A percentile compares a stretch with the other conserved stretches of the same genome.
phyloP scores from a whole-genome alignment of 2,797 vertebrate species.

The Muscicapa comitata region DNA sequence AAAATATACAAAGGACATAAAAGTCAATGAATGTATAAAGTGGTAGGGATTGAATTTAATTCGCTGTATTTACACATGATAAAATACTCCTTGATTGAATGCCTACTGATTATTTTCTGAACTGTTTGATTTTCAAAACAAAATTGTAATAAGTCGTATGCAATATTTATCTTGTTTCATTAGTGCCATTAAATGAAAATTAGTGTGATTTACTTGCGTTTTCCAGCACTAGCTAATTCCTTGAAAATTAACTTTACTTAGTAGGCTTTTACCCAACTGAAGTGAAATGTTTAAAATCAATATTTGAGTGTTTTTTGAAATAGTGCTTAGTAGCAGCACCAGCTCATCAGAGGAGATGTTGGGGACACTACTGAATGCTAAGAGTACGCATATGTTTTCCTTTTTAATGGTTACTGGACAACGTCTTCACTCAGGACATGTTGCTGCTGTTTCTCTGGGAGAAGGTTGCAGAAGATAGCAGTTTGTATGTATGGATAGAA shows the following conservation, averaged over 20 bases:
- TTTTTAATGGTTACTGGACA: not conserved
- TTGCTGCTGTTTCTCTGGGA: not conserved
- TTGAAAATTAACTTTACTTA: slow-evolving; percentile 66
- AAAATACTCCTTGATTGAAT: slow-evolving; percentile 35
- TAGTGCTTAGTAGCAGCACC: slow-evolving; percentile 29
- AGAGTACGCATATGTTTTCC: not conserved
- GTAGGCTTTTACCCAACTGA: slow-evolving; percentile 49
- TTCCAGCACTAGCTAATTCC: slow-evolving; percentile 56
- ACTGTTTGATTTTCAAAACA: slow-evolving; percentile 66
- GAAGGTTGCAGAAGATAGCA: not conserved
- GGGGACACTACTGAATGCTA: not conserved
- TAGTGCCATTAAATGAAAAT: slow-evolving; percentile 61
- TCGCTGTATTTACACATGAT: slow-evolving; percentile 11
- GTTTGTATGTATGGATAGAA: not conserved
- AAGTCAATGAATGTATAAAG: slow-evolving; percentile 43
- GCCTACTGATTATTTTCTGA: slow-evolving; percentile 52
- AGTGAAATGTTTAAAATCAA: slow-evolving; percentile 72
- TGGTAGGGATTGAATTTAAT: slow-evolving; percentile 42
- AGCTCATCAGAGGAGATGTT: not conserved
- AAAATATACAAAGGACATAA: slow-evolving; percentile 47
- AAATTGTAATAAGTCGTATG: slow-evolving; percentile 53
- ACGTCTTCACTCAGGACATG: not conserved
- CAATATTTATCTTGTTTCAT: slow-evolving; percentile 69
- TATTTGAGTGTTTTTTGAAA: slow-evolving; percentile 62
- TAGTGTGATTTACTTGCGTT: slow-evolving; percentile 29